Evolutionary conservation across 2,113 vertebrate genomes (phyloP), one percentile per base, ranked within the genome.

Genomic region (Barnardius zonarius): DNA sequence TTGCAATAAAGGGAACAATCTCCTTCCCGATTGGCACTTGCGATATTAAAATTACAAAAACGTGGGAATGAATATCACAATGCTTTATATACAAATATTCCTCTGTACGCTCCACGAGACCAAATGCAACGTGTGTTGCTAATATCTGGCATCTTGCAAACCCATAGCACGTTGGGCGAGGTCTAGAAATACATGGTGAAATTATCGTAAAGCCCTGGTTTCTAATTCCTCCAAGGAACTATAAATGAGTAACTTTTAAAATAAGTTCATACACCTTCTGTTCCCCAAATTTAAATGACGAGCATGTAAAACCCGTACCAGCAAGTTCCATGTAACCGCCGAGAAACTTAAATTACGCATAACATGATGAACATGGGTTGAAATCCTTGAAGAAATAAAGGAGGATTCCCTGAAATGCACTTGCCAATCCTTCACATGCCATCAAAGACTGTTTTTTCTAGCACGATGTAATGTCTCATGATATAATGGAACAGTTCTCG

Each of bases 1-100:
- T 87, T 93, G 93, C 76, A 97, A 96, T 94, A 96, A 97, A 97
- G 77, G 92, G 90, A 97, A 86, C 79, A 94, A 97, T 95, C 83
- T 86, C 63, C 78, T 96, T 97, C 77, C 46, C 41, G 88, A 91
- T 51, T 74, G 95, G 88, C 61, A 84, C 48, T 85, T 95, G 6
- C 0, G 1, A 87, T 87, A 87, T 92, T 96, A 96, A 95, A 95
- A 90, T 77, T 30, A 35, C 19, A 66, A 63, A 91, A 95, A 84
- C 27, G 61, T 11, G 73, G 82, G 63, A 72, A 57, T 87, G 52
- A 44, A 17, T 81, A 83, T 85, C 24, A 18, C 67, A 88, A 54
- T 37, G 87, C 74, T 73, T 95, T 66, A 83, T 52, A 55, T n/a
- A 96, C 92, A 91, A 91, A 89, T 74, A 93, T 48, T 89, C 76